Conservation (phyloP, 1,140 invertebrate species). For the Marisa cornuarietis region DNA sequence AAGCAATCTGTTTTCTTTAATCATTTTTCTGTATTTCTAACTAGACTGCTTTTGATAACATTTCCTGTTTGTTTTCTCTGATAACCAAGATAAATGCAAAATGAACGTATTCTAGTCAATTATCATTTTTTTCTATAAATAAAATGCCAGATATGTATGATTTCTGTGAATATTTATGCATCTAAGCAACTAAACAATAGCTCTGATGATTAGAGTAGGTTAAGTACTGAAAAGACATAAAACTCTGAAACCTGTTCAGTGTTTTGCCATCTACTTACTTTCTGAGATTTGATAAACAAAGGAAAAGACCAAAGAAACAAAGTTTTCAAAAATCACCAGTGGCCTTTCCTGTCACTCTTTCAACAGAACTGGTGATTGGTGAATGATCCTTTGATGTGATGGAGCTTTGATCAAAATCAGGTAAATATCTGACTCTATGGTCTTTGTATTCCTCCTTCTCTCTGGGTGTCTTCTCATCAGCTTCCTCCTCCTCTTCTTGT, state of each 20-base stretch:
- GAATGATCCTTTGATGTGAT: constrained; percentile 6
- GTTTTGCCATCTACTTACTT: not conserved
- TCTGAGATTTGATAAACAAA: not conserved
- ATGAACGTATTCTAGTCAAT: too few relatives aligned
- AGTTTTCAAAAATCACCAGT: not conserved
- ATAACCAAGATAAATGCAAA: too few relatives aligned
- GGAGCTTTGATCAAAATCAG: constrained; percentile 25
- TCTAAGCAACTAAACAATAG: not conserved
- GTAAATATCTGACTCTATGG: not conserved
- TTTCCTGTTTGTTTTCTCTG: too few relatives aligned
- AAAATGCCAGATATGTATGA: too few relatives aligned
- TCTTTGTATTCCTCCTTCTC: not conserved
- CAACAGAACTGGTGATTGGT: not conserved
- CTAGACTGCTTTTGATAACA: too few relatives aligned
- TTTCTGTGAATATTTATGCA: not conserved
- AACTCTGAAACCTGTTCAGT: not conserved
- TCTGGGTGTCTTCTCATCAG: constrained; percentile 9
- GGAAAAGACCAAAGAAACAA: not conserved
- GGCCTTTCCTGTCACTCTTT: not conserved
- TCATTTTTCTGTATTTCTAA: too few relatives aligned
- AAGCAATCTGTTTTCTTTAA: too few relatives aligned
- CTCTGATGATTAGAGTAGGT: not conserved
- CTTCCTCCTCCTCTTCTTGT: not conserved
- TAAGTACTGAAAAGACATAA: not conserved
- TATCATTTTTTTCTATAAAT: not conserved